Evolutionary conservation across 2,113 vertebrate species (phyloP).

Genomic region (Monarcha castaneiventris): DNA sequence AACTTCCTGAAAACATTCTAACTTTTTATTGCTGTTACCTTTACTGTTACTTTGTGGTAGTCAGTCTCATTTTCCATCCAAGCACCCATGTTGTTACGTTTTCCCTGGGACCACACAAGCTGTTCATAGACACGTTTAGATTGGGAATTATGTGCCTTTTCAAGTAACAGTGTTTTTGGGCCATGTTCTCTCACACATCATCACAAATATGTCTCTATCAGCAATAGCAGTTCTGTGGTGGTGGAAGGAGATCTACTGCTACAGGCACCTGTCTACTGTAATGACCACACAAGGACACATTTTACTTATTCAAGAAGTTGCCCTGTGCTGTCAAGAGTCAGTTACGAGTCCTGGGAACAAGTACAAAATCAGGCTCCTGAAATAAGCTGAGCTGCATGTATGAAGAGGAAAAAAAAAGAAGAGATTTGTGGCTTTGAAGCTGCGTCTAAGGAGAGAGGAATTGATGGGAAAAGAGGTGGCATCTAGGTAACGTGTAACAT

Average conservation of each 20-base stretch:
- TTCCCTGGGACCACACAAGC: neutral
- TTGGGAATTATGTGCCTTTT: neutral
- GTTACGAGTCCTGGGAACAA: neutral
- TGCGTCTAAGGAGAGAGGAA: neutral
- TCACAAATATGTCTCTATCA: neutral
- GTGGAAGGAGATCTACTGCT: neutral
- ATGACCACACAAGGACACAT: neutral
- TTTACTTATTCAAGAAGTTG: neutral
- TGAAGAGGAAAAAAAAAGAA: neutral
- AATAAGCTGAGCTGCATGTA: neutral
- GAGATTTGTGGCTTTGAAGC: neutral
- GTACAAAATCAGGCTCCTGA: neutral
- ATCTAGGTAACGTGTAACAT: neutral
- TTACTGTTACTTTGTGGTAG: neutral
- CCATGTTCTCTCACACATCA: neutral
- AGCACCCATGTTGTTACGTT: neutral
- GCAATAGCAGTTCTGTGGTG: neutral
- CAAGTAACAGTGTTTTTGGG: neutral
- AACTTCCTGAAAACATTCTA: neutral
- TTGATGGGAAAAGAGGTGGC: neutral
- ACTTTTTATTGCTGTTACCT: neutral
- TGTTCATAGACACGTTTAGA: neutral
- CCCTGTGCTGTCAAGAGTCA: neutral
- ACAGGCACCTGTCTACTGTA: neutral
- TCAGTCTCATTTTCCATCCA: neutral